Percentiles rank a stretch among this genome's conserved stretches.
These are phyloP conservation scores for Meloidogyne exigua DNA, from an alignment of 1,140 invertebrate genomes.

Conservation along the genomic window DNA sequence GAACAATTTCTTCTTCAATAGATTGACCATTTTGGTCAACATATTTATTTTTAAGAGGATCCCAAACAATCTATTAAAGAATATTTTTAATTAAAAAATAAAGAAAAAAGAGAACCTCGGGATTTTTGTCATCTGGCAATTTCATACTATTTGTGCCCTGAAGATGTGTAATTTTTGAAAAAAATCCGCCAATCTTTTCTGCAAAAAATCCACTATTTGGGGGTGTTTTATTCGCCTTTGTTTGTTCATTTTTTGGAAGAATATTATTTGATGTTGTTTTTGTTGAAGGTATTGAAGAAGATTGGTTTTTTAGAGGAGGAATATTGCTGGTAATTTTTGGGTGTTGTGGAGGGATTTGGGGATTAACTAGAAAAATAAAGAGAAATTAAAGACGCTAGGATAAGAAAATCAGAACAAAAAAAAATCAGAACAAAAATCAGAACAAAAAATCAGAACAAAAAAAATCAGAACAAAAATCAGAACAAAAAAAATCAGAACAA, in stretches of 20 bases:
- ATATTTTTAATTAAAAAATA: too few relatives aligned
- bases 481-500: too few relatives aligned
- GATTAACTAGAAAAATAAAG: too few relatives aligned
- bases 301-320: too few relatives aligned
- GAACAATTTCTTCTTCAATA: conserved; percentile 13
- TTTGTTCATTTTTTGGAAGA: background rate
- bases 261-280: background rate
- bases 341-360: too few relatives aligned
- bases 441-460: too few relatives aligned
- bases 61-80: conserved; percentile 26
- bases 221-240: background rate
- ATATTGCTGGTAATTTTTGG: too few relatives aligned
- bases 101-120: conserved; percentile 7
- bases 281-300: too few relatives aligned
- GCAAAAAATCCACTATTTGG: background rate
- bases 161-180: conserved; percentile 24
- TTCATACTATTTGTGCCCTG: conserved; percentile 7
- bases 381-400: too few relatives aligned
- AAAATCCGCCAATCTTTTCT: conserved; percentile 15
- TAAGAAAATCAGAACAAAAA: background rate
- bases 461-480: too few relatives aligned
- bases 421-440: too few relatives aligned
- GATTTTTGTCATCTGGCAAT: conserved; percentile 21
- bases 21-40: conserved; percentile 13
- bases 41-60: conserved; percentile 9